Percentiles rank a stretch among this genome's conserved stretches.
These are phyloP conservation scores for Lipotes vexillifer DNA, from an alignment of 2,113 vertebrate species.

Conservation along the genomic window DNA sequence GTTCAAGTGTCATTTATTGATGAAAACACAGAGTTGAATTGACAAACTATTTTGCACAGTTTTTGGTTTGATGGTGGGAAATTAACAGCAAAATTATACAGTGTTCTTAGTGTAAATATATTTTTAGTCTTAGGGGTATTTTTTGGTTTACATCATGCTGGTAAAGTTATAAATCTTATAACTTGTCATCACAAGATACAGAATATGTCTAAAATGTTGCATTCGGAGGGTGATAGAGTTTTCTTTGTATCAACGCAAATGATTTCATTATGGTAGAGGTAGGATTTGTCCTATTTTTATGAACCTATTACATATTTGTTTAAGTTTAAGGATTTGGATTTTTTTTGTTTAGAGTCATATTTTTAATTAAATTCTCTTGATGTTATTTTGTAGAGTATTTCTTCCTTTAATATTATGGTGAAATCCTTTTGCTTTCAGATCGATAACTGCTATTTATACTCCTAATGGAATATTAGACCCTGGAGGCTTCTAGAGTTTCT, in stretches of 20 bases:
- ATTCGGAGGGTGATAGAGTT: not conserved
- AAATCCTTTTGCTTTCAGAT: slow-evolving; percentile 35
- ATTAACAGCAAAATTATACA: not conserved
- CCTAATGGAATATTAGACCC: slow-evolving; percentile 20
- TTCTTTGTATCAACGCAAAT: not conserved
- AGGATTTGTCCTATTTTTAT: slow-evolving; percentile 18
- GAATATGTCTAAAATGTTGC: not conserved
- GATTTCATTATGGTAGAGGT: not conserved
- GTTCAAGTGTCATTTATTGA: not conserved
- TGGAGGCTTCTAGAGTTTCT: slow-evolving; percentile 24
- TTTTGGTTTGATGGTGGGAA: not conserved
- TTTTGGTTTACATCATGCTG: not conserved
- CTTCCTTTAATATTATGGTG: not conserved
- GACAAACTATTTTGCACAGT: not conserved
- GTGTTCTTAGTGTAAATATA: not conserved
- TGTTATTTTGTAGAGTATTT: slow-evolving; percentile 19
- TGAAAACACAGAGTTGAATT: not conserved
- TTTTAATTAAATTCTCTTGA: slow-evolving; percentile 23
- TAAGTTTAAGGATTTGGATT: not conserved
- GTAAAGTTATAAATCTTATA: not conserved
- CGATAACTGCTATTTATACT: slow-evolving; percentile 31
- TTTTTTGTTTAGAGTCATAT: not conserved
- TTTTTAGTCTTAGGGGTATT: not conserved
- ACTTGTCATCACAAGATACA: not conserved
- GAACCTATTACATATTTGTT: slow-evolving; percentile 19